phyloP scores from a whole-genome alignment of 1,140 invertebrate genomes.

The Calliphora vicina region DNA sequence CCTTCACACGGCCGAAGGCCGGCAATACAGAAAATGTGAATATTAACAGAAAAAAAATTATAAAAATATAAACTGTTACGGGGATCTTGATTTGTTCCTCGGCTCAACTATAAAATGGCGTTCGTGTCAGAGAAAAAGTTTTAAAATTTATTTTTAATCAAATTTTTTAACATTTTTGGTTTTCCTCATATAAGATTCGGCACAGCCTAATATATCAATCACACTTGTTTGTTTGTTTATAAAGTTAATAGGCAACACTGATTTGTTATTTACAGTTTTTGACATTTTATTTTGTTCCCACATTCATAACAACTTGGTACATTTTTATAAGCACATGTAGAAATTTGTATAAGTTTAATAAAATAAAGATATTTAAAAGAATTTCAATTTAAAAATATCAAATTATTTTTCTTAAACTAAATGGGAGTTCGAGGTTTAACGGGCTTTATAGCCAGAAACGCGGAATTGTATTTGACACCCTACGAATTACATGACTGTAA shows the following conservation, averaged over 20 bases:
- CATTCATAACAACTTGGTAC: background rate
- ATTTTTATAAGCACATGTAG: background rate
- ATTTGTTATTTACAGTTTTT: background rate
- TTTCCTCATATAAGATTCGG: too few relatives aligned
- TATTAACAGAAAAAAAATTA: too few relatives aligned
- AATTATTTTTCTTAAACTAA: background rate
- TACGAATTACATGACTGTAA: constrained; percentile 73
- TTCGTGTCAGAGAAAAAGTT: too few relatives aligned
- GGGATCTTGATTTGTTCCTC: too few relatives aligned
- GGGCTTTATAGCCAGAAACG: constrained; percentile 77
- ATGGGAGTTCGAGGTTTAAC: constrained; percentile 87
- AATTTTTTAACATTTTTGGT: too few relatives aligned
- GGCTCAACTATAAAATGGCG: too few relatives aligned
- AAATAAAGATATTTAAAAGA: background rate
- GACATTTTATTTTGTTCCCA: background rate
- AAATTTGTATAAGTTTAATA: background rate
- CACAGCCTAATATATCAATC: too few relatives aligned
- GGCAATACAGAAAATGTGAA: too few relatives aligned
- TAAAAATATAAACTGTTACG: too few relatives aligned
- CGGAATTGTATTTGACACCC: constrained; percentile 70
- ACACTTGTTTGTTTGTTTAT: too few relatives aligned
- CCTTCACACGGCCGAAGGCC: too few relatives aligned
- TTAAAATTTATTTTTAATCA: too few relatives aligned
- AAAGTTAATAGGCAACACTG: background rate
- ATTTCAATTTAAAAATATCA: constrained; percentile 16